Base-by-base conservation (phyloP, 1,140 invertebrate species). In the Periplaneta americana region DNA sequence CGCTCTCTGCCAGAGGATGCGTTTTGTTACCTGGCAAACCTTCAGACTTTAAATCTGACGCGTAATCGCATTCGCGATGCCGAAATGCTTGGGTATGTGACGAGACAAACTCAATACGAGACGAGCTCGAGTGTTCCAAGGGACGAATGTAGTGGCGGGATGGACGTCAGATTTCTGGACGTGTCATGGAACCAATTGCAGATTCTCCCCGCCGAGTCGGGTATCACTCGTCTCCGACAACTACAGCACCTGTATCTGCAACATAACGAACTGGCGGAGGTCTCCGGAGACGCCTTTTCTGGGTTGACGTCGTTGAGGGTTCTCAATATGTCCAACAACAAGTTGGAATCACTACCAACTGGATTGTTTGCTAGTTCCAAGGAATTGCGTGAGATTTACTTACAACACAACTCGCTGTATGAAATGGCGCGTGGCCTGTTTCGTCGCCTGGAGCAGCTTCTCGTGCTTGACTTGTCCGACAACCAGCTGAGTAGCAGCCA, bases 401-500 rank as follows among this genome's bases (percentile, higher is more conserved):
- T 96, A 83, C 94, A 96, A 84, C 92, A 94, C 86, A 97, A 97
- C 85, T 93, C 94, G 28, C 88, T 97, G 22, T 93, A 92, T 84
- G 94, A 95, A 84, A 86, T 97, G 76, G 94, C 95, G 15, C 91
- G 92, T 81, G 94, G 95, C n/a, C 89, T 96, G 22, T 97, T 98
- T 87, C 94, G 95, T 83, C 92, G 94, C 0, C 89, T 98, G 66
- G 94, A 96, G 84, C 93, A 96, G 85, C 89, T 99, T 78, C 89
- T 96, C 57, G 92, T 96, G 15, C 90, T 99, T 37, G 96, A 98
- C 87, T 89, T 98, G 78, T 95, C 95, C 2, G 93, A 94, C 81
- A 99, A 99, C 89, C 93, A 94, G 84, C 89, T 99, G 74, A 94
- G 93, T 78, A 95, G 93, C 86, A 94, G 93, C 84, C 95, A 93